Base-by-base conservation (phyloP, 2,888 invertebrate genomes). In the Xestia sexstrigata region DNA sequence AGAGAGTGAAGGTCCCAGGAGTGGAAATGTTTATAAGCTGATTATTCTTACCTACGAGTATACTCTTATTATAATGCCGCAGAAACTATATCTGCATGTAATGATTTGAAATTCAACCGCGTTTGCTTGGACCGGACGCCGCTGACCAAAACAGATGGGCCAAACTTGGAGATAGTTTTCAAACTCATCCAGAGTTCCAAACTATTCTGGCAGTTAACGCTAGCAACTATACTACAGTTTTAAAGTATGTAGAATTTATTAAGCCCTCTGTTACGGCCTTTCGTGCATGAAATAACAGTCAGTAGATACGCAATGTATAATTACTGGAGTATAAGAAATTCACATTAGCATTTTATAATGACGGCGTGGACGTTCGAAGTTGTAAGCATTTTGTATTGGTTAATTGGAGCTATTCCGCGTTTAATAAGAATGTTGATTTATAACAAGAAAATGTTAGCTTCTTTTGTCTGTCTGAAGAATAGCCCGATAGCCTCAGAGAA, bases 261-360 rank as follows among this genome's bases (percentile, higher is more conserved):
- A 62, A 49, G 42, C 42, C 71, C 60, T 71, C 62, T 5, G 45
- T 67, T 81, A 78, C 71, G 49, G 67, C 67, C 70, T 72, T 78
- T 70, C 74, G 74, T 85, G 82, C 74, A 72, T 71, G 82, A 67
- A 81, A 74, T 81, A 74, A 84, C 62, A 52, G 55, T 52, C 45
- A 9, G 62, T 76, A 66, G 49, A 73, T 78, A 67, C 58, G 81
- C 85, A 85, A 78, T 74, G 70, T 63, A 55, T 72, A 82, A 83
- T 79, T 82, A 84, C 62, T 26, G 9, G 52, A 63, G 63, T 52
- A 47, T 80, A 80, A 70, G 62, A 79, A 84, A 72, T 76, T 75
- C 76, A 70, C 35, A 82, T 82, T 84, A 76, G 65, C 60, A 78
- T 85, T 81, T 70, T 72, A 74, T 81, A 81, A 71, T 67, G 71